phyloP scores from a whole-genome alignment of 1,140 invertebrate genomes.

The Lepidurus couesii region DNA sequence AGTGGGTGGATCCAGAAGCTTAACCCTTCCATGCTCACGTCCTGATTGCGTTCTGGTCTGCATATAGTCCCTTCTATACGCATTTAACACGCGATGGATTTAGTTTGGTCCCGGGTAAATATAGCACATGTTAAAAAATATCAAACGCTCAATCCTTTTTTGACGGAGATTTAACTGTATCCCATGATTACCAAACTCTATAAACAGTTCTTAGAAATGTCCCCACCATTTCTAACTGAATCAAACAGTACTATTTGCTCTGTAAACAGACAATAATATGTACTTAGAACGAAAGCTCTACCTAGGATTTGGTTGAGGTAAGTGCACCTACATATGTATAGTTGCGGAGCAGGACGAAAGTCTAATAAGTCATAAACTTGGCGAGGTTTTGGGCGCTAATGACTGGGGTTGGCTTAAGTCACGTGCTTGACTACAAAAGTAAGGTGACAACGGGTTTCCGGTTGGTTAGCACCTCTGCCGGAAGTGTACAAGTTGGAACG shows the following conservation, averaged over 20 bases:
- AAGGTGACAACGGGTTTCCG: conserved; percentile 13
- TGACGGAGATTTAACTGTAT: too few relatives aligned
- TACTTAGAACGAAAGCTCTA: too few relatives aligned
- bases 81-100: background rate
- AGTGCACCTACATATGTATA: too few relatives aligned
- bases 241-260: too few relatives aligned
- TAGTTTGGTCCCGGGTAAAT: background rate
- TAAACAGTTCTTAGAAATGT: too few relatives aligned
- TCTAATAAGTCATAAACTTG: too few relatives aligned
- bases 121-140: background rate
- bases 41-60: background rate
- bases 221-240: too few relatives aligned
- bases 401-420: background rate
- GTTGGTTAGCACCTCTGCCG: conserved; percentile 7
- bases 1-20: background rate
- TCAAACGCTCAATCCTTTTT: background rate
- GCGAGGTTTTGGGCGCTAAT: background rate
- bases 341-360: too few relatives aligned
- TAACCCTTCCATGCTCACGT: conserved; percentile 14
- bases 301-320: too few relatives aligned
- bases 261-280: too few relatives aligned
- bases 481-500: conserved; percentile 17
- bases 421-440: conserved; percentile 16
- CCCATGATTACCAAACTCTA: too few relatives aligned
- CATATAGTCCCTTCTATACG: background rate